phyloP scores from a whole-genome alignment of 2,113 vertebrate genomes.

The Etheostoma cragini region DNA sequence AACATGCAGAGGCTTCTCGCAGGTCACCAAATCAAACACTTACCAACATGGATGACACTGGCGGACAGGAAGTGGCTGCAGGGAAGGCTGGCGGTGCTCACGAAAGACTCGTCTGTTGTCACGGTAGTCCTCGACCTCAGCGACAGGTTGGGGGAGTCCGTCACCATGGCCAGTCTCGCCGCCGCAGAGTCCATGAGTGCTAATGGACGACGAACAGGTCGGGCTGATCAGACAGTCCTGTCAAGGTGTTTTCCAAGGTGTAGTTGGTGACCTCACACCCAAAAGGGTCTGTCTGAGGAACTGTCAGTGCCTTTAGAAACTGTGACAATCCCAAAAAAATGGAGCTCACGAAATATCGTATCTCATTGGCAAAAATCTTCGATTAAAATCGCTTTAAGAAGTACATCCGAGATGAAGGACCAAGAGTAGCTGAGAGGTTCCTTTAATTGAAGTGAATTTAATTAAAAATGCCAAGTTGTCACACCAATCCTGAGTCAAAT shows the following conservation, averaged over 20 bases:
- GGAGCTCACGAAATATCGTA: background rate
- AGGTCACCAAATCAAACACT: slow-evolving; percentile 53
- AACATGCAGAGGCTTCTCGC: background rate
- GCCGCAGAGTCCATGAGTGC: slow-evolving; percentile 56
- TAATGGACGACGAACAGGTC: background rate
- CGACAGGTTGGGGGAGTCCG: slow-evolving; percentile 75
- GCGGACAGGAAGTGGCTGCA: slow-evolving; percentile 79
- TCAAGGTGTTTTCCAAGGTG: background rate
- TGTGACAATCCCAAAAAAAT: background rate
- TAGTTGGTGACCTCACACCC: background rate
- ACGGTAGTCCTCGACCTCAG: slow-evolving; percentile 67
- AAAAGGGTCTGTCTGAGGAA: background rate
- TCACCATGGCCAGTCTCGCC: slow-evolving; percentile 55
- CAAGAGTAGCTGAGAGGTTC: background rate
- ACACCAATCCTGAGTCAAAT: background rate
- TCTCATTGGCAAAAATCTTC: background rate
- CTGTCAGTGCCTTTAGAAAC: background rate
- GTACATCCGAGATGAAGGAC: background rate
- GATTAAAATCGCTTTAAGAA: background rate
- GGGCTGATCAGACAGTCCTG: background rate
- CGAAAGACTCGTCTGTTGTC: slow-evolving; percentile 69
- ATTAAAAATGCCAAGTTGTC: background rate
- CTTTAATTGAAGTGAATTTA: no score
- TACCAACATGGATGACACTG: slow-evolving; percentile 78
- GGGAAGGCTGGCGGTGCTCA: slow-evolving; percentile 64